Base-by-base conservation (phyloP, 2,888 invertebrate genomes). In the Chymomyza procnemis region DNA sequence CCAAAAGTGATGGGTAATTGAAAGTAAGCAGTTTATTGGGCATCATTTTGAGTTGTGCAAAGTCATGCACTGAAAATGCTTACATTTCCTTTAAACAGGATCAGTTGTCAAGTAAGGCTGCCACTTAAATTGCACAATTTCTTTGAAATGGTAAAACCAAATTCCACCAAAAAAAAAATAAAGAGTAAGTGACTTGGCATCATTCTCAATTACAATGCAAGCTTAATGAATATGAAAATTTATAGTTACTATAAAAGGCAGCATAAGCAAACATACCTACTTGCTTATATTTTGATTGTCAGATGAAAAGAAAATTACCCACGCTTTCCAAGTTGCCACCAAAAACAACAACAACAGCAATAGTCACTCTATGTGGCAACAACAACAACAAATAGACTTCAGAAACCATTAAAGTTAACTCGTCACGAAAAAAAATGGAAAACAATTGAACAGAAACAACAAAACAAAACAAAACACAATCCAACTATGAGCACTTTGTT, bases 391-490 rank as follows among this genome's bases (percentile, higher is more conserved):
- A 26, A 26, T 26, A 41, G 3, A 41, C 12, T 41, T 41, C 76
- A 77, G 77, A 75, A 77, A 79, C 77, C 77, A 78, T 78, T 79
- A 74, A 79, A 77, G 77, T 66, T 68, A 66, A 67, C 71, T 56
- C 16, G 56, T 56, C 16, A 76, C 65, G 70, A 73, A 75, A 64
- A 34, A 74, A 75, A 64, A 34, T 70, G 76, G 76, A 70, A 75
- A 75, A 70, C 75, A 76, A 73, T 76, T 75, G 76, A 57, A 67
- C 55, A 55, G 46, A 48, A 26, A 34, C 30, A n/a, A 26, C 4
- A n/a, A 52, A 52, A 52, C 47, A n/a, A n/a, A n/a, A n/a, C n/a
- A n/a, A n/a, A n/a, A n/a, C n/a, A n/a, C n/a, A n/a, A n/a, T n/a
- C 52, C 9, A 52, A 6, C 26, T 26, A 26, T 8, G 26, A 26